Evolutionary conservation across 2,113 vertebrate genomes (phyloP).

Genomic region (Tauraco erythrolophus): DNA sequence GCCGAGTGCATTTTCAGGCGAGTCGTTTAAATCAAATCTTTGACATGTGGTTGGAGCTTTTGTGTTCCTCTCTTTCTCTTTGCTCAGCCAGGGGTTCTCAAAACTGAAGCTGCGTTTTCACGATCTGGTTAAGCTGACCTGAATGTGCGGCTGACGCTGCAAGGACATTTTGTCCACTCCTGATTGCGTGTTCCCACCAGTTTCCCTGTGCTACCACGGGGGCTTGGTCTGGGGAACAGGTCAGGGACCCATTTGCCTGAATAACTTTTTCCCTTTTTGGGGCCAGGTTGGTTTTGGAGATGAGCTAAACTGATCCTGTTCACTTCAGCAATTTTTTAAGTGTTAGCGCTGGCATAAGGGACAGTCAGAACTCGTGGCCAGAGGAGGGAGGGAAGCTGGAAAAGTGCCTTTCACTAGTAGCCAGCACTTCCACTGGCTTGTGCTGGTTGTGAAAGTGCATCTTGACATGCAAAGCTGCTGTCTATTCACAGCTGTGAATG

Average conservation of each 20-base stretch:
- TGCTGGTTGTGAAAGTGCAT: background rate
- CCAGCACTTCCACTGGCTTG: background rate
- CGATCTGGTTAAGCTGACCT: conserved; percentile 57
- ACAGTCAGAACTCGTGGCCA: background rate
- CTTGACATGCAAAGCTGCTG: background rate
- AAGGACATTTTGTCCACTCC: background rate
- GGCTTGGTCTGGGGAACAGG: background rate
- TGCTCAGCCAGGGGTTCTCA: conserved; percentile 63
- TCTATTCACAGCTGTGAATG: background rate
- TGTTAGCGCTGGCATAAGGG: background rate
- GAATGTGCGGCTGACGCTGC: conserved; percentile 16
- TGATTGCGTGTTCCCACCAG: background rate
- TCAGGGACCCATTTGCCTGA: background rate
- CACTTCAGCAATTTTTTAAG: background rate
- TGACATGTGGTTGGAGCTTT: conserved; percentile 61
- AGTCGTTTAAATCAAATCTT: conserved; percentile 67
- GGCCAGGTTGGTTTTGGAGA: background rate
- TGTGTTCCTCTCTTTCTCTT: conserved; percentile 61
- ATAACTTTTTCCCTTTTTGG: background rate
- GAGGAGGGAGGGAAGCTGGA: background rate
- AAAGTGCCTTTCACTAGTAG: background rate
- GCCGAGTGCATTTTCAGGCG: background rate
- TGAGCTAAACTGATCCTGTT: background rate
- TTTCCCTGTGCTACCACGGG: background rate
- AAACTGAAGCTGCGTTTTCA: conserved; percentile 43